Percentiles rank a stretch among this genome's conserved stretches.
Evolutionary conservation across 1,140 invertebrate genomes (phyloP).

Genomic region (Drosophila kanapiae): DNA sequence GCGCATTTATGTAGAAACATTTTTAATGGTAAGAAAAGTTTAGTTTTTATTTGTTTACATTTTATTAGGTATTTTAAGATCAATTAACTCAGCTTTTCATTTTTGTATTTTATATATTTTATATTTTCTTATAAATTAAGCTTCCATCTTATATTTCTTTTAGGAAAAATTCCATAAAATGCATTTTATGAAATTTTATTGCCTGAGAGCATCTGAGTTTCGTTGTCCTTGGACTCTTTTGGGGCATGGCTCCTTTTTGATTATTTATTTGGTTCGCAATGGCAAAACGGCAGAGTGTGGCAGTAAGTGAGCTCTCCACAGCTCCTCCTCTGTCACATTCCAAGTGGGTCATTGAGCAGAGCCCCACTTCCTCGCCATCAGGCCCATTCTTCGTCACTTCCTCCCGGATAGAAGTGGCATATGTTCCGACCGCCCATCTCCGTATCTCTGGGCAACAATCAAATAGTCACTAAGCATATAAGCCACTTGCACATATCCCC

Average conservation of each 20-base stretch:
- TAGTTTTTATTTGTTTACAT: too few relatives aligned
- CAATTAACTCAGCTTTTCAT: not conserved
- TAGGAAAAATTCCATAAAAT: not conserved
- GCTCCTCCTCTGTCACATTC: conserved; percentile 16
- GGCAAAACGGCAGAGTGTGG: conserved; percentile 23
- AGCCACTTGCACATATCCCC: conserved; percentile 48
- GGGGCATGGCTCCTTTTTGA: not conserved
- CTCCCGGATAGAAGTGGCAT: conserved; percentile 16
- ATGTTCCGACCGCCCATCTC: conserved; percentile 1
- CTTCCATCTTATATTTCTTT: too few relatives aligned
- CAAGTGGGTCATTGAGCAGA: conserved; percentile 63
- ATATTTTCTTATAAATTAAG: too few relatives aligned
- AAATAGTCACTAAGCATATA: conserved; percentile 56
- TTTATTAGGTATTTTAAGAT: not conserved
- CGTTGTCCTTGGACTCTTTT: not conserved
- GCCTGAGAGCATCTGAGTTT: conserved; percentile 21
- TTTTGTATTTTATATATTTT: not conserved
- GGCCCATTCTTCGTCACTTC: conserved; percentile 20
- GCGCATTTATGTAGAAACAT: too few relatives aligned
- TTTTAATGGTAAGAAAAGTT: too few relatives aligned
- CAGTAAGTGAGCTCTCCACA: conserved; percentile 27
- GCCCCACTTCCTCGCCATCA: conserved; percentile 4
- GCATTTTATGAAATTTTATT: too few relatives aligned
- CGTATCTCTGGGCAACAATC: conserved; percentile 38
- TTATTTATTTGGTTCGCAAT: conserved; percentile 34